Percentiles rank a stretch among this genome's conserved stretches.
These are phyloP conservation scores for Leptodactylus fallax DNA, from an alignment of 2,797 vertebrate species.

Conservation along the genomic window DNA sequence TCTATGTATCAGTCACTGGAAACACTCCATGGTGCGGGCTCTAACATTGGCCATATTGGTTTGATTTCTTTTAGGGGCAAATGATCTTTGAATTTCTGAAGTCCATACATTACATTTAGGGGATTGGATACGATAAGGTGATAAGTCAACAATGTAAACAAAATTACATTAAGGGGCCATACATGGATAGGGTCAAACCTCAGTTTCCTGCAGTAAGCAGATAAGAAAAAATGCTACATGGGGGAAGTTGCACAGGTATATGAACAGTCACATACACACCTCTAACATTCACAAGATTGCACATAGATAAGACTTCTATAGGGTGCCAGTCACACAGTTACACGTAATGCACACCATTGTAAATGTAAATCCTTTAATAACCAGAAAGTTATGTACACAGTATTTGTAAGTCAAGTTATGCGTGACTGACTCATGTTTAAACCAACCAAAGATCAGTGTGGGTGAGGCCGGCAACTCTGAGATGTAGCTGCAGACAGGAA, in stretches of 20 bases:
- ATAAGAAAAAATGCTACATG: too few species aligned
- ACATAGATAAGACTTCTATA: too few species aligned
- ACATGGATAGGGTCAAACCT: too few species aligned
- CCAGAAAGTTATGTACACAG: slow-evolving; percentile 24
- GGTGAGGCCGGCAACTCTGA: background rate
- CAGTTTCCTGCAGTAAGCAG: too few species aligned
- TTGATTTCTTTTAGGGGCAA: background rate
- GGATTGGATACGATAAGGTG: background rate
- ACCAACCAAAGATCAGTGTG: slow-evolving; percentile 16
- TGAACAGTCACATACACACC: too few species aligned
- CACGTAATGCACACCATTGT: too few species aligned
- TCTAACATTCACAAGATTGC: too few species aligned
- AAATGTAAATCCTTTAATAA: slow-evolving; percentile 36
- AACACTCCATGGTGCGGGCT: background rate
- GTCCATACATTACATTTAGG: background rate
- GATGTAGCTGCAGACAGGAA: background rate
- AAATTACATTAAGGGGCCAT: background rate
- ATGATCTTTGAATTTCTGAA: too few species aligned
- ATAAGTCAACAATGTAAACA: background rate
- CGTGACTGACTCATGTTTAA: slow-evolving; percentile 28
- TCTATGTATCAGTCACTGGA: background rate
- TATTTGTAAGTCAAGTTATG: background rate
- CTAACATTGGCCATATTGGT: background rate
- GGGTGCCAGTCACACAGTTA: too few species aligned
- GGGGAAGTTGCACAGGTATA: too few species aligned